Evolutionary conservation across 2,797 vertebrate genomes (phyloP), one percentile per base, ranked within the genome.

Genomic region (Crax fasciolata): DNA sequence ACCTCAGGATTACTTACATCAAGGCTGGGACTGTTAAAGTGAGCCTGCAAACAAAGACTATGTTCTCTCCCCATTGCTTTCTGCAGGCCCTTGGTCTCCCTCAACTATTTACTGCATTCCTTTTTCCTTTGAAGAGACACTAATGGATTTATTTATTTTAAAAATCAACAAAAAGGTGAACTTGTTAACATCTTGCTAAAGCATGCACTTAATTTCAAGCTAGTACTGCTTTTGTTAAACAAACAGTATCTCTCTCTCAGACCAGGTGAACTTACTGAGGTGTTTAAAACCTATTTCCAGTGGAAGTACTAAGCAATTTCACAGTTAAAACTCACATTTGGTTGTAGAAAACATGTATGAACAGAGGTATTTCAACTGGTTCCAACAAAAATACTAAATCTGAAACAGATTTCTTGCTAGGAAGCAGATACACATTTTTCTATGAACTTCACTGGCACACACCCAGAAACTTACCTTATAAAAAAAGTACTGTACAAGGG

Each of bases 401-500:
- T 90, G 30, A 74, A 91, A 84, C 44, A 67, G 75, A 80, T 71
- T 57, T 73, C 66, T 44, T 71, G 59, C 25, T 23, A 25, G 43
- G 43, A 86, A 51, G 70, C 62, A 71, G 24, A 62, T 30, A 84
- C 18, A 18, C 30, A 35, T 79, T 65, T 61, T 78, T 48, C 46
- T 67, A 28, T n/a, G 57, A 93, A 73, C 9, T 54, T 25, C 27
- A 72, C 2, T 51, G 23, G 88, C 79, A 97, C 83, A 96, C 24
- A 27, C 49, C 44, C 18, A 14, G 58, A 62, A 58, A 94, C 97
- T 96, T 95, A 99, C 99, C 99, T 99, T 99, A 98, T 99, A 99
- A 99, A 99, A 99, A 99, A 99, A 99, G 98, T 99, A 99, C 98
- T 99, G 99, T 98, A 99, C 99, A 98, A 99, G 99, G 63, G 99